These are phyloP conservation scores for Macaria liturata DNA, from an alignment of 2,888 invertebrate species.

Conservation along the genomic window DNA sequence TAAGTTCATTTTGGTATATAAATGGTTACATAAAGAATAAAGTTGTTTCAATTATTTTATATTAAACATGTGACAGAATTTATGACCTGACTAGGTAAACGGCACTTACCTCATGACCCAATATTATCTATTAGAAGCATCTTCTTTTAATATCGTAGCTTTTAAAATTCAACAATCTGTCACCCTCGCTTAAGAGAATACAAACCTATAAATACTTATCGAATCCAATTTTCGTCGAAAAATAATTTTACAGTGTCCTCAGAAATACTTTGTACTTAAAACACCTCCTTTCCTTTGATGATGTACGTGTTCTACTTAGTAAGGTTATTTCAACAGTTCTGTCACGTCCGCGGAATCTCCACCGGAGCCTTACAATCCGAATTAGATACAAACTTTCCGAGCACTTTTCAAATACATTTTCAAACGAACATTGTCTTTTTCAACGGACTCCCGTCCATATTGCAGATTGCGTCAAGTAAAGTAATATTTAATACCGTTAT, in stretches of 20 bases:
- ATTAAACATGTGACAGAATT: no score
- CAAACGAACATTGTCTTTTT: constrained; percentile 16
- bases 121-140: no score
- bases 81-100: no score
- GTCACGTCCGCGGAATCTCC: constrained; percentile 25
- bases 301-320: constrained; percentile 1
- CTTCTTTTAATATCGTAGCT: no score
- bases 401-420: constrained; percentile 25
- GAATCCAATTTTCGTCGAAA: neutral
- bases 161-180: no score
- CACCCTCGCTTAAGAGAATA: no score
- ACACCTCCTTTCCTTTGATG: constrained; percentile 7
- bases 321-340: constrained; percentile 9
- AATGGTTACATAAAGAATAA: no score
- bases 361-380: constrained; percentile 22
- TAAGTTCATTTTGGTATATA: no score
- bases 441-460: constrained; percentile 23
- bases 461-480: constrained; percentile 16
- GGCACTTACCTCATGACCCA: no score
- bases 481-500: constrained; percentile 28
- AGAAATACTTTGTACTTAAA: constrained; percentile 4
- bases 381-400: constrained; percentile 28
- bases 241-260: neutral
- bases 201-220: no score
- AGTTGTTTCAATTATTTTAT: no score